Evolutionary conservation across 2,888 invertebrate genomes (phyloP).

Genomic region (Rhodophaea formosa): DNA sequence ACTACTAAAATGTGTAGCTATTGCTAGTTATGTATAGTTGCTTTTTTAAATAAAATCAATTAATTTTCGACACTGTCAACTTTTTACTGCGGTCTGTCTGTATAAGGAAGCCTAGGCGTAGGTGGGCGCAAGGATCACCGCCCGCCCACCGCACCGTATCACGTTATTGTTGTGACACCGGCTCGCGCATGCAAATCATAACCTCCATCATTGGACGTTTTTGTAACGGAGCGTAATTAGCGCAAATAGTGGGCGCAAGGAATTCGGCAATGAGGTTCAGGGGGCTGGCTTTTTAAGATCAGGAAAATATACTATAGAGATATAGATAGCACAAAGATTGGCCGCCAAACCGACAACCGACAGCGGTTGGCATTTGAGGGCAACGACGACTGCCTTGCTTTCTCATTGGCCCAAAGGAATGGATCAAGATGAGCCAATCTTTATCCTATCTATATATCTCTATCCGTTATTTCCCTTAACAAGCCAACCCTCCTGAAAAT

Average conservation of each 20-base stretch:
- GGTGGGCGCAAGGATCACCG: slow-evolving; percentile 28
- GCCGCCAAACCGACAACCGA: too few relatives aligned
- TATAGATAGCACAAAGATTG: too few relatives aligned
- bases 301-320: too few relatives aligned
- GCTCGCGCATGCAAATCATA: slow-evolving; percentile 59
- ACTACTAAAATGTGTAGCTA: not conserved
- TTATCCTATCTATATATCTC: too few relatives aligned
- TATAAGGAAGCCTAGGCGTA: slow-evolving; percentile 3
- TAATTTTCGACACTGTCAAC: slow-evolving; percentile 2
- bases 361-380: too few relatives aligned
- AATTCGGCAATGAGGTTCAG: not conserved
- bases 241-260: slow-evolving; percentile 11
- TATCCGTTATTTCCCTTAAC: too few relatives aligned
- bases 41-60: not conserved
- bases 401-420: too few relatives aligned
- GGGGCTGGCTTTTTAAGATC: not conserved
- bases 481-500: too few relatives aligned
- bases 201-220: slow-evolving; percentile 59
- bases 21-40: not conserved
- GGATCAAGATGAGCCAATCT: too few relatives aligned
- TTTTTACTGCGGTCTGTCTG: not conserved
- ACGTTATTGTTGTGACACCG: slow-evolving; percentile 43
- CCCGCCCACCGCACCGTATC: slow-evolving; percentile 26
- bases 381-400: too few relatives aligned
- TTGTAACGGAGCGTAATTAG: slow-evolving; percentile 39